Base-by-base conservation (phyloP, 1,140 invertebrate genomes). In the Apis laboriosa region DNA sequence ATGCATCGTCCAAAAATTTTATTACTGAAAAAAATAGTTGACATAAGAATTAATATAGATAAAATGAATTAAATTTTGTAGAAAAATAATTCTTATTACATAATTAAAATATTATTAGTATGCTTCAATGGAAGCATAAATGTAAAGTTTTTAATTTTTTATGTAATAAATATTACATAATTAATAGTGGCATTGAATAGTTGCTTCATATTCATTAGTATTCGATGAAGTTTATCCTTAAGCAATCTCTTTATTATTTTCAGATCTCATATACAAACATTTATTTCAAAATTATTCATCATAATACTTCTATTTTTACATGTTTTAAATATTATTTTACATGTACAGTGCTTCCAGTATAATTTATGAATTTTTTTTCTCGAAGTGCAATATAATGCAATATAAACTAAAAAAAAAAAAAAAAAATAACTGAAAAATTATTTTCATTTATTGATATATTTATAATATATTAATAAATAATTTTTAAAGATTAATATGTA, bases 101-200 rank as follows among this genome's bases (percentile, higher is more conserved):
- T 9, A 53, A 51, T 12, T 55, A 61, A 63, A 56, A 66, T 53
- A 15, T 55, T 80, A 82, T 86, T 68, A 77, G 53, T 71, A 86
- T 86, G 77, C 84, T 19, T 43, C 34, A 7, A 34, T 56, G 4
- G 8, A 15, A 13, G 53, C 11, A 67, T 9, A 9, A 4, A n/a
- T 86, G 68, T 68, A 34, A 86, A 82, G 73, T 74, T 81, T 53
- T 63, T 60, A 15, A 76, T 17, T 86, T 70, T 77, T n/a, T 75
- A 77, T 51, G 49, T 77, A 77, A 77, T 77, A 83, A 77, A 19
- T 43, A 74, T 86, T 71, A 68, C 70, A 24, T 53, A 74, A 76
- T 68, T 71, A 13, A 53, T 43, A 24, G n/a, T 34, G 8, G 21
- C 53, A 61, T 85, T 70, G 58, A 58, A 70, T 55, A 17, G 68